Evolutionary conservation across 2,888 invertebrate species (phyloP).

Genomic region (Syrphus vitripennis): DNA sequence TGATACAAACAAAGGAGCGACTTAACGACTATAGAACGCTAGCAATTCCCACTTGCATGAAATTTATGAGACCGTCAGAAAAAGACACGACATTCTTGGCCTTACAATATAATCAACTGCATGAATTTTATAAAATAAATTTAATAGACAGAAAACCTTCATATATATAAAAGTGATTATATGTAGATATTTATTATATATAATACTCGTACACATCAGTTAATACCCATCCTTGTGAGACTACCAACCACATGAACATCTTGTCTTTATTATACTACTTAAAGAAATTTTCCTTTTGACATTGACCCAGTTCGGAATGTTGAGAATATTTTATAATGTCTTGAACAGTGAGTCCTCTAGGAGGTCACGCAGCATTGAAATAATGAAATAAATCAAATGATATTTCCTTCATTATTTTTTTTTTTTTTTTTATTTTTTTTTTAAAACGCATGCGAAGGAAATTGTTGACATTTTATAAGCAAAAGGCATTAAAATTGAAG

Average conservation of each 20-base stretch:
- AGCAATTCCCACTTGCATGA: background rate
- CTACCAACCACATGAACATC: background rate
- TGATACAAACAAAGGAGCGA: background rate
- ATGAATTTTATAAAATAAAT: background rate
- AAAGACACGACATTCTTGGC: background rate
- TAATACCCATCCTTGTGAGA: background rate
- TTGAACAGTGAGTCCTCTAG: background rate
- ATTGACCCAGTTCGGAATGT: background rate
- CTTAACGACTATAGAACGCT: background rate
- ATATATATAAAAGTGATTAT: background rate
- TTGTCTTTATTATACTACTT: slow-evolving; percentile 1
- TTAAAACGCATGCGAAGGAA: background rate
- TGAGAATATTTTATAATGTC: background rate
- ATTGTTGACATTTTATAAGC: slow-evolving; percentile 17
- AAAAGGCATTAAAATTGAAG: slow-evolving; percentile 9
- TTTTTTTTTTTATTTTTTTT: no score
- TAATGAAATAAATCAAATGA: slow-evolving; percentile 7
- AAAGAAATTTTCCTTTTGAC: background rate
- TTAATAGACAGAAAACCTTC: background rate
- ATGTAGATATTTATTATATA: background rate
- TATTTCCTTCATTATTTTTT: background rate
- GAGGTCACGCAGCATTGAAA: background rate
- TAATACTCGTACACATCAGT: background rate
- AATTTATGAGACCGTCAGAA: background rate
- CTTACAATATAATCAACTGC: background rate